Evolutionary conservation across 2,797 vertebrate species (phyloP).

Genomic region (Hyperoplus immaculatus): DNA sequence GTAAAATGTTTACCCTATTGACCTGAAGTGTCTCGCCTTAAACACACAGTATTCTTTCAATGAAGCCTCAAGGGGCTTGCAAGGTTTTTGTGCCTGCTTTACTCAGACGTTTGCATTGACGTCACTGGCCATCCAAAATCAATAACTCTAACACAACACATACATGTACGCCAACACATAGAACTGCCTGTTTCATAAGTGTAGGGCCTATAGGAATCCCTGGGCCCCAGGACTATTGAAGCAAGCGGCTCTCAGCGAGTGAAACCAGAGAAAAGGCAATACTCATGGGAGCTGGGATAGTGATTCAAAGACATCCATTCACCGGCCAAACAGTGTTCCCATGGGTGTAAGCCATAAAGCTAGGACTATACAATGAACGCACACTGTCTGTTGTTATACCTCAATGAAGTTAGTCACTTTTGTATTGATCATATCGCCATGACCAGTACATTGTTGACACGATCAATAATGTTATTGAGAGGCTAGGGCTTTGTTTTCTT

Average conservation of each 20-base stretch:
- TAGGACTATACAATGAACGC: slow-evolving; percentile 38
- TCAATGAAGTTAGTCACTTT: slow-evolving; percentile 38
- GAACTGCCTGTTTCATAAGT: slow-evolving; percentile 62
- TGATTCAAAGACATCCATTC: slow-evolving; percentile 72
- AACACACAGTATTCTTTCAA: too few relatives aligned
- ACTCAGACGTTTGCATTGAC: too few relatives aligned
- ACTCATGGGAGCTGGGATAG: slow-evolving; percentile 63
- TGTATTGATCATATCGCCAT: slow-evolving; percentile 19
- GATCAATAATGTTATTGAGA: neutral
- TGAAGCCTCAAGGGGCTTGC: too few relatives aligned
- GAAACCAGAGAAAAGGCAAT: slow-evolving; percentile 80
- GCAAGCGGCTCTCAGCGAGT: slow-evolving; percentile 57
- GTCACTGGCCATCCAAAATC: too few relatives aligned
- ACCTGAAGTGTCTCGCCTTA: too few relatives aligned
- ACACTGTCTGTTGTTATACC: slow-evolving; percentile 39
- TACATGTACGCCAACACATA: neutral
- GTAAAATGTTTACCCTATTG: too few relatives aligned
- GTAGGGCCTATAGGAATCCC: slow-evolving; percentile 60
- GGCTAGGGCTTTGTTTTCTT: neutral
- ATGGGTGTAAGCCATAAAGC: slow-evolving; percentile 46
- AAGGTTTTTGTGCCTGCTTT: too few relatives aligned
- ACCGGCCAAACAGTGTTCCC: slow-evolving; percentile 55
- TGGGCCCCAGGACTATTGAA: slow-evolving; percentile 48
- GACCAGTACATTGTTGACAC: slow-evolving; percentile 14
- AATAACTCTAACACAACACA: neutral